Conservation (phyloP, 2,797 vertebrate species). For the Xyrichtys novacula region DNA sequence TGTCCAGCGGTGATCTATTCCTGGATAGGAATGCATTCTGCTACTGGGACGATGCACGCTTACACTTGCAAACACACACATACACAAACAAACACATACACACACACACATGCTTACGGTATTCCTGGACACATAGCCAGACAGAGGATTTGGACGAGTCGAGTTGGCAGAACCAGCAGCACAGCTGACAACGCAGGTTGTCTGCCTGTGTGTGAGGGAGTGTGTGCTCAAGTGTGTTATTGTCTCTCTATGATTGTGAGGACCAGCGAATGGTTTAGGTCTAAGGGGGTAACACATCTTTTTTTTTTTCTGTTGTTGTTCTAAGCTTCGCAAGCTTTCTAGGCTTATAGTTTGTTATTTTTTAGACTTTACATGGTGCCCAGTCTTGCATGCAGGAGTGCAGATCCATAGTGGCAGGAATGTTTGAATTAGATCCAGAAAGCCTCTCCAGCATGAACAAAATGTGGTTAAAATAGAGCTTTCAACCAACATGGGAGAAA, state of each 20-base stretch:
- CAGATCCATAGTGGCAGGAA: neutral
- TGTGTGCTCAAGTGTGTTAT: slow-evolving; percentile 5
- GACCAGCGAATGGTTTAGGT: slow-evolving; percentile 13
- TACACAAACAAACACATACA: slow-evolving; percentile 13
- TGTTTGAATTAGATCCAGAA: neutral
- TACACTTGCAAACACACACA: slow-evolving; percentile 7
- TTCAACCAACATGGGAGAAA: neutral
- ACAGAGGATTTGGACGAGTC: slow-evolving; percentile 47
- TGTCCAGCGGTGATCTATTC: slow-evolving; percentile 72
- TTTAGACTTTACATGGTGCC: neutral
- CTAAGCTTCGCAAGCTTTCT: neutral
- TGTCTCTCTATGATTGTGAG: slow-evolving; percentile 5
- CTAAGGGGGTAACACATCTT: neutral
- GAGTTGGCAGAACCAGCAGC: slow-evolving; percentile 41
- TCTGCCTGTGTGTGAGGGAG: slow-evolving; percentile 14
- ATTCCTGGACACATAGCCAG: slow-evolving; percentile 60
- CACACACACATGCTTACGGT: slow-evolving; percentile 6
- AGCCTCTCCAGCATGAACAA: slow-evolving; percentile 5
- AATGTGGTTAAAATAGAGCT: slow-evolving; percentile 19
- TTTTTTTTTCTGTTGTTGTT: neutral
- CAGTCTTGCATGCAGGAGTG: neutral
- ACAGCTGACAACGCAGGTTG: slow-evolving; percentile 57
- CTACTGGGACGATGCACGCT: slow-evolving; percentile 57
- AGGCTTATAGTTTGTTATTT: neutral
- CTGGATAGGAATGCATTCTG: slow-evolving; percentile 54